Evolutionary conservation across 92 coral and sea anemone species (phyloP).

Genomic region (Phenganax stokvisi): DNA sequence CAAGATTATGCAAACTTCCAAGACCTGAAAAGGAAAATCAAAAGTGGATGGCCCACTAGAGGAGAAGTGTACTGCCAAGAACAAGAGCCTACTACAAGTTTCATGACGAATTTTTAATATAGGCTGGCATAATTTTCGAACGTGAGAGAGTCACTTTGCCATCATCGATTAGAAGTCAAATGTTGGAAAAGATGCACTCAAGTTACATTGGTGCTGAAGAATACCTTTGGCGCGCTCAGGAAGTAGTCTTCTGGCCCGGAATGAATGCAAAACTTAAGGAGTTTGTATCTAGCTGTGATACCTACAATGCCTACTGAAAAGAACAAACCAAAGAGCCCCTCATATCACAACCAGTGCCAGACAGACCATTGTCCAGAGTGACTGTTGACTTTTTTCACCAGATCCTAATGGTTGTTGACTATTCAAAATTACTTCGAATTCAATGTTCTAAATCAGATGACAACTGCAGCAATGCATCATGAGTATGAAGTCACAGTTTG

Average conservation of each 20-base stretch:
- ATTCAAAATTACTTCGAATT: slow-evolving; percentile 5
- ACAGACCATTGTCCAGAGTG: slow-evolving; percentile 16
- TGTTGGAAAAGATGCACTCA: slow-evolving; percentile 30
- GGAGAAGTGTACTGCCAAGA: slow-evolving; percentile 9
- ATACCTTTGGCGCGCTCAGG: slow-evolving; percentile 4
- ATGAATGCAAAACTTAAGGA: slow-evolving; percentile 26
- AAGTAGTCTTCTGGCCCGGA: slow-evolving; percentile 26
- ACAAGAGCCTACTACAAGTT: slow-evolving; percentile 36
- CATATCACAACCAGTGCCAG: slow-evolving; percentile 35
- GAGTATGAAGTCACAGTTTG: too few species aligned
- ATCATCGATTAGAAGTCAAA: not conserved
- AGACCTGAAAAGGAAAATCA: not conserved
- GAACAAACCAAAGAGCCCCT: slow-evolving; percentile 40
- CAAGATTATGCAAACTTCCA: slow-evolving; percentile 20
- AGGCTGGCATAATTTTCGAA: slow-evolving; percentile 13
- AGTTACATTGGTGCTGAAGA: slow-evolving; percentile 34
- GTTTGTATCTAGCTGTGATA: slow-evolving; percentile 31
- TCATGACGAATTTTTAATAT: slow-evolving; percentile 34
- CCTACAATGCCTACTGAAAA: slow-evolving; percentile 35
- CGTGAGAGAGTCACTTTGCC: not conserved
- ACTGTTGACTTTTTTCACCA: slow-evolving; percentile 1
- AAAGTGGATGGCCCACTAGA: slow-evolving; percentile 30
- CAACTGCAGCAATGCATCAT: not conserved
- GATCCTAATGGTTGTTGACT: slow-evolving; percentile 30
- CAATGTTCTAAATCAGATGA: not conserved